These are phyloP conservation scores for Eupsilia transversa DNA, from an alignment of 2,888 invertebrate species.

Conservation along the genomic window DNA sequence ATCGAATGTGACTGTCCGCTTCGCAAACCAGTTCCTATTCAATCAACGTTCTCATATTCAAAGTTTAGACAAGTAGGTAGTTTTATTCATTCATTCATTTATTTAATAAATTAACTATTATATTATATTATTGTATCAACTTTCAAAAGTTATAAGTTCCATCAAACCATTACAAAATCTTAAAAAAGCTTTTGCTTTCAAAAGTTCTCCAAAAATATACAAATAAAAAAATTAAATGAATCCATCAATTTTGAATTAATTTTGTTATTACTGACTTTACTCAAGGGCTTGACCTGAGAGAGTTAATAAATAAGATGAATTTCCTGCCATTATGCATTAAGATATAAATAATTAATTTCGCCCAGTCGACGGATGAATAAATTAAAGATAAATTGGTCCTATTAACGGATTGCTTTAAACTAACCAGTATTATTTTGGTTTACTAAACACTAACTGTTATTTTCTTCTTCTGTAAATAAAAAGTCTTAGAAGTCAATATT, in stretches of 20 bases:
- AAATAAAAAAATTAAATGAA: slow-evolving; percentile 24
- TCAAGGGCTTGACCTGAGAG: slow-evolving; percentile 10
- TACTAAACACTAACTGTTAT: not conserved
- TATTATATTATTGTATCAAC: not conserved
- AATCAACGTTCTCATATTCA: not conserved
- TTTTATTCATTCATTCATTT: too few relatives aligned
- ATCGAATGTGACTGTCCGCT: not conserved
- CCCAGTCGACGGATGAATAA: slow-evolving; percentile 16
- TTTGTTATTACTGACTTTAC: slow-evolving; percentile 27
- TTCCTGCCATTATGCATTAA: not conserved
- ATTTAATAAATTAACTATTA: too few relatives aligned
- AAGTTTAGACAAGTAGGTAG: not conserved
- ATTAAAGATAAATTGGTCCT: not conserved
- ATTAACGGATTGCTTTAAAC: not conserved
- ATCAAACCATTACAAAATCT: not conserved
- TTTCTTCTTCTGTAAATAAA: not conserved
- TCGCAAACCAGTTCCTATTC: not conserved
- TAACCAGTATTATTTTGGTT: not conserved
- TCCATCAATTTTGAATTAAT: slow-evolving; percentile 23
- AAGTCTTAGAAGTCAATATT: not conserved
- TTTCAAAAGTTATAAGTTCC: slow-evolving; percentile 12
- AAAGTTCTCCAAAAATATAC: not conserved
- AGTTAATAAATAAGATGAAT: slow-evolving; percentile 9
- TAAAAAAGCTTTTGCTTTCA: slow-evolving; percentile 8
- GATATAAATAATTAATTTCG: not conserved